phyloP scores from a whole-genome alignment of 2,888 invertebrate species.

The Lepidocyrtinus sp. region DNA sequence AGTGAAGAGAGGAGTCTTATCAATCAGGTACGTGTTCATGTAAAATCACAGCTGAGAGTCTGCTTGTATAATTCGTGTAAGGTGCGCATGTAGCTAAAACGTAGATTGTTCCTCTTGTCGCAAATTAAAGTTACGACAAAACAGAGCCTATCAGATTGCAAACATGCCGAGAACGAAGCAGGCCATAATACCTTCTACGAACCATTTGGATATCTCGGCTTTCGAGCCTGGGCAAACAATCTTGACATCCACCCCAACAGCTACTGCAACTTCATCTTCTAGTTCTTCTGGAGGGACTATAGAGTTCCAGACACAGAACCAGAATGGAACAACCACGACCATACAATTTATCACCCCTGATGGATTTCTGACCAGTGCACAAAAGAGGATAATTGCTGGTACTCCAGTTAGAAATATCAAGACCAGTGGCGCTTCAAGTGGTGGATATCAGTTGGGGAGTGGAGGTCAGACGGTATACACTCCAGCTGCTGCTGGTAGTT shows the following conservation, averaged over 20 bases:
- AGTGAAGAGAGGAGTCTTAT: not conserved
- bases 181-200: constrained; percentile 44
- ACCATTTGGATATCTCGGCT: constrained; percentile 34
- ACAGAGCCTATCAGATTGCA: too few species aligned
- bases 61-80: too few species aligned
- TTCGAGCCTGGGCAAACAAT: constrained; percentile 25
- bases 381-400: constrained; percentile 45
- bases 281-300: constrained; percentile 19
- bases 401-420: constrained; percentile 50
- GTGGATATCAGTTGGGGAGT: constrained; percentile 9
- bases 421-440: constrained; percentile 17
- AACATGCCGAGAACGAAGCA: constrained; percentile 48
- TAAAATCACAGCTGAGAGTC: too few species aligned
- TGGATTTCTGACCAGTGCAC: constrained; percentile 43
- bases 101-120: too few species aligned
- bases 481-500: not conserved
- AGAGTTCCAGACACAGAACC: constrained; percentile 40
- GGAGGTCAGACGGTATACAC: constrained; percentile 29
- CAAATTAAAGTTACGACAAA: too few species aligned
- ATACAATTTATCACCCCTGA: constrained; percentile 53
- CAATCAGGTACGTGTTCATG: too few species aligned
- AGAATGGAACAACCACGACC: constrained; percentile 42
- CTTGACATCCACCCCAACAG: constrained; percentile 27
- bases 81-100: too few species aligned
- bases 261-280: constrained; percentile 11